Evolutionary conservation across 2,888 invertebrate species (phyloP).

Genomic region (Nomada flava): DNA sequence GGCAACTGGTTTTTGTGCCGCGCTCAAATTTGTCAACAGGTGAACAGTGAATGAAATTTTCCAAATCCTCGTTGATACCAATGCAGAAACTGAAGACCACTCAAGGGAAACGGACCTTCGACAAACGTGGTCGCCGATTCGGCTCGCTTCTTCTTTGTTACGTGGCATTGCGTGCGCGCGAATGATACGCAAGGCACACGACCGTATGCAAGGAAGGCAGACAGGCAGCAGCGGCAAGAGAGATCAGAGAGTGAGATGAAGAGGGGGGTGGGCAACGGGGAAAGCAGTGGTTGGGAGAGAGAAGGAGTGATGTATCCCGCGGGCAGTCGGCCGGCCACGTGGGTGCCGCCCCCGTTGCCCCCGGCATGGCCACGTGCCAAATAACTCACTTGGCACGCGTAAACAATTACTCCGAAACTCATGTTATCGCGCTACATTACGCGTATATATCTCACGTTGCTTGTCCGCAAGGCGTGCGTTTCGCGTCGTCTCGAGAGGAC

Average conservation of each 20-base stretch:
- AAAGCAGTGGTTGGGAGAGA: conserved; percentile 28
- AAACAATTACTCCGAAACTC: conserved; percentile 81
- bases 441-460: conserved; percentile 69
- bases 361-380: conserved; percentile 78
- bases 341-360: conserved; percentile 69
- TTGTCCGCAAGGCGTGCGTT: conserved; percentile 64
- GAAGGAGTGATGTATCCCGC: conserved; percentile 56
- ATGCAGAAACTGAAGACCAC: too few species aligned
- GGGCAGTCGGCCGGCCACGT: conserved; percentile 75
- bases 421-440: conserved; percentile 78
- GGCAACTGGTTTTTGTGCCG: too few species aligned
- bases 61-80: too few species aligned
- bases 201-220: conserved; percentile 1
- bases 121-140: too few species aligned
- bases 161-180: conserved; percentile 34
- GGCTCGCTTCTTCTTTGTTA: conserved; percentile 17
- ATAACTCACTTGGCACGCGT: conserved; percentile 83
- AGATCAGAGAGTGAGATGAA: conserved; percentile 1
- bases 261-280: conserved; percentile 6
- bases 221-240: conserved; percentile 23
- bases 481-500: conserved; percentile 49
- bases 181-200: conserved; percentile 37
- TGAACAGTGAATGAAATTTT: too few species aligned
- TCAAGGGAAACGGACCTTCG: too few species aligned
- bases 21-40: too few species aligned